These are phyloP conservation scores for Drosophila orosa DNA, from an alignment of 1,140 invertebrate genomes.

Conservation along the genomic window DNA sequence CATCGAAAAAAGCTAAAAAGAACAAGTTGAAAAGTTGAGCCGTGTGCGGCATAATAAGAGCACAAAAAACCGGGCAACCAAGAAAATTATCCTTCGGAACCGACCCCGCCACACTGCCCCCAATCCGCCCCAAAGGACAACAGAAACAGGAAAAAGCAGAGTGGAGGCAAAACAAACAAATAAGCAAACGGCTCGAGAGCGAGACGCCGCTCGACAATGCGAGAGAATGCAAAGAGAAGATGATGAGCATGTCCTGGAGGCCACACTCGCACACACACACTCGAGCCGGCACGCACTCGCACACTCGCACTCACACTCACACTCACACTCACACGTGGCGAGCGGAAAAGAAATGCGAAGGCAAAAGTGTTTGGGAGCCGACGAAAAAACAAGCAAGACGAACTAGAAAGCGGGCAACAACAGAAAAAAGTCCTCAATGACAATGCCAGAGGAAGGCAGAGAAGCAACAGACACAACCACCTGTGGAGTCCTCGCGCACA, in stretches of 20 bases:
- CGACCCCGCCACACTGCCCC: constrained; percentile 12
- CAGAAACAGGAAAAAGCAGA: constrained; percentile 52
- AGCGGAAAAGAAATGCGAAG: constrained; percentile 63
- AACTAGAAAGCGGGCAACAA: constrained; percentile 77
- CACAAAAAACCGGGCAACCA: constrained; percentile 62
- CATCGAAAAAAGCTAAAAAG: constrained; percentile 68
- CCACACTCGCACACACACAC: constrained; percentile 22
- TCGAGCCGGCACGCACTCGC: constrained; percentile 26
- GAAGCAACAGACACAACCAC: constrained; percentile 70
- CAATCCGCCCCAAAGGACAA: constrained; percentile 31
- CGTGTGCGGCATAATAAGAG: constrained; percentile 67
- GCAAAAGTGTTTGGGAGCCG: constrained; percentile 78
- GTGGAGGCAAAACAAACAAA: constrained; percentile 69
- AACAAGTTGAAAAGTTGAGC: constrained; percentile 71
- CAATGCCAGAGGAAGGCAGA: constrained; percentile 56
- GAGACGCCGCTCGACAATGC: constrained; percentile 43
- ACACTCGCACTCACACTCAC: constrained; percentile 24
- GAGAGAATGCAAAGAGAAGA: constrained; percentile 65
- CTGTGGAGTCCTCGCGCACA: constrained; percentile 60
- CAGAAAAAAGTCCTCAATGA: constrained; percentile 66
- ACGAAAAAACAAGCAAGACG: constrained; percentile 65
- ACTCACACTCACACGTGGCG: constrained; percentile 28
- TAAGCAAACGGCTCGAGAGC: constrained; percentile 64
- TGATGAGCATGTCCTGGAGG: constrained; percentile 50
- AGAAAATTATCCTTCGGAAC: constrained; percentile 62